These are phyloP conservation scores for Drosophila mayaguana DNA, from an alignment of 2,888 invertebrate species.

Conservation along the genomic window DNA sequence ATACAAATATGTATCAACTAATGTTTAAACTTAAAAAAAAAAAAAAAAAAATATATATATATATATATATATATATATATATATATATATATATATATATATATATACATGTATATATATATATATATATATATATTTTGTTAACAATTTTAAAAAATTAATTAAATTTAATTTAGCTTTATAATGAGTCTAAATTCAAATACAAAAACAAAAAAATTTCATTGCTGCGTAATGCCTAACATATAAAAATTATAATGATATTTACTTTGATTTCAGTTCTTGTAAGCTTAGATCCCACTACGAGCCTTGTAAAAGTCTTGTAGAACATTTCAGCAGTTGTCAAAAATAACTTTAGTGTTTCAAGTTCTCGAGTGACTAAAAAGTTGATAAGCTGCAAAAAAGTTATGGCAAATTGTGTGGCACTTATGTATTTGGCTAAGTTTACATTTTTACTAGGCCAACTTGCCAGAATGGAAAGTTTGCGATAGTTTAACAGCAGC, in stretches of 20 bases:
- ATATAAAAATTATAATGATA: not conserved
- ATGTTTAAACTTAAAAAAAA: too few species aligned
- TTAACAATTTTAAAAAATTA: not conserved
- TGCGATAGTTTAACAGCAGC: conserved; percentile 30
- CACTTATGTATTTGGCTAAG: conserved; percentile 6
- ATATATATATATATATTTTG: too few species aligned
- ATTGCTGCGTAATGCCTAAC: too few species aligned
- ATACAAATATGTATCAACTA: too few species aligned
- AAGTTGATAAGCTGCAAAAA: conserved; percentile 6
- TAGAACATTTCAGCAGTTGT: not conserved
- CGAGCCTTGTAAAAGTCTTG: too few species aligned
- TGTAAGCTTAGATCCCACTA: too few species aligned
- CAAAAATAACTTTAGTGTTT: not conserved
- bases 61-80: too few species aligned
- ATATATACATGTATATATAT: too few species aligned
- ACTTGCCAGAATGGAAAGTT: conserved; percentile 26
- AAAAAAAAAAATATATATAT: too few species aligned
- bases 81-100: too few species aligned
- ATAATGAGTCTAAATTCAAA: not conserved
- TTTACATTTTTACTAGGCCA: conserved; percentile 10
- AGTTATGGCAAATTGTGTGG: conserved; percentile 12
- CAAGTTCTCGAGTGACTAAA: not conserved
- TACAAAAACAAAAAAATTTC: not conserved
- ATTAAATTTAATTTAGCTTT: too few species aligned
- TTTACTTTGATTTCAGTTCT: too few species aligned